A percentile compares a stretch with the other conserved stretches of the same genome.
Conservation (phyloP, 2,797 vertebrate species). For the Denticeps clupeoides region DNA sequence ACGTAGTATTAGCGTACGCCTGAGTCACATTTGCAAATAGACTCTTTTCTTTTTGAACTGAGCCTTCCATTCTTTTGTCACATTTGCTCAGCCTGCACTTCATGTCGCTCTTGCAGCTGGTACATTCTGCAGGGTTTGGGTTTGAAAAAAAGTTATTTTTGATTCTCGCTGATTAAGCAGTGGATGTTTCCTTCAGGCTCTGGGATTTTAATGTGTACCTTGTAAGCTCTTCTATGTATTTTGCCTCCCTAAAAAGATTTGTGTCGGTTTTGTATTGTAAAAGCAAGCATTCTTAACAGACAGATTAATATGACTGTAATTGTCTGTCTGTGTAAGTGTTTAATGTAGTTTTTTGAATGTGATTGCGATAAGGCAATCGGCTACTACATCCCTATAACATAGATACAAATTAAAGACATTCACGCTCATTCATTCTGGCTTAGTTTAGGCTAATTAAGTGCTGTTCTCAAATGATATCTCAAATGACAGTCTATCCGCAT, state of each 20-base stretch:
- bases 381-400: too few species aligned
- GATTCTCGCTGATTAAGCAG: slow-evolving; percentile 34
- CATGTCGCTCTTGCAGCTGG: slow-evolving; percentile 18
- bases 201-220: slow-evolving; percentile 21
- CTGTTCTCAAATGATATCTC: too few species aligned
- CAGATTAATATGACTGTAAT: too few species aligned
- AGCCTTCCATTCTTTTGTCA: slow-evolving; percentile 12
- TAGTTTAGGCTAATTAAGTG: too few species aligned
- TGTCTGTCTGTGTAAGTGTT: too few species aligned
- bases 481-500: too few species aligned
- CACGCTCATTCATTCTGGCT: too few species aligned
- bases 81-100: slow-evolving; percentile 20
- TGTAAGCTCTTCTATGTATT: slow-evolving; percentile 12
- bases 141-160: slow-evolving; percentile 33
- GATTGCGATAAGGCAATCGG: too few species aligned
- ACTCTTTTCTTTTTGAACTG: not conserved
- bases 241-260: slow-evolving; percentile 5
- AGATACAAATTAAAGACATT: too few species aligned
- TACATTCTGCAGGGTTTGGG: slow-evolving; percentile 26
- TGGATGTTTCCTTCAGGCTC: slow-evolving; percentile 19
- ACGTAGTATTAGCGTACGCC: not conserved
- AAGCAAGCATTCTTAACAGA: too few species aligned
- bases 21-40: not conserved
- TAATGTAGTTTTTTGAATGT: too few species aligned
- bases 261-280: too few species aligned